Evolutionary conservation across 1,140 invertebrate genomes (phyloP).

Genomic region (Hetaerina americana): DNA sequence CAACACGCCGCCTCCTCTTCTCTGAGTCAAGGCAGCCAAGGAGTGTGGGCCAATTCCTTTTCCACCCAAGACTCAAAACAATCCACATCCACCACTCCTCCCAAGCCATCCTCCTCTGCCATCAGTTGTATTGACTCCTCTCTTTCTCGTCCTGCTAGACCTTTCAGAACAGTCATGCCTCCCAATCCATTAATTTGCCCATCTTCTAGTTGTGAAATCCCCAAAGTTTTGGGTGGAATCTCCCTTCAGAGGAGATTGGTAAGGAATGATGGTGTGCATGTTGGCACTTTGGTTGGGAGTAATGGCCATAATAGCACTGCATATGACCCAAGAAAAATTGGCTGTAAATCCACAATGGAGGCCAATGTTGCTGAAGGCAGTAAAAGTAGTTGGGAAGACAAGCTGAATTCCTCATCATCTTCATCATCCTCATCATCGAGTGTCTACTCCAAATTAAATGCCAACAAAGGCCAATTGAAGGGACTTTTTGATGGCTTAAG

Average conservation of each 20-base stretch:
- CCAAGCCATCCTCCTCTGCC: background rate
- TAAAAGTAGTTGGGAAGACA: background rate
- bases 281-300: background rate
- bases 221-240: background rate
- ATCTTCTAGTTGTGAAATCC: too few relatives aligned
- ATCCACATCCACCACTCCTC: background rate
- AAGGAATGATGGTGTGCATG: background rate
- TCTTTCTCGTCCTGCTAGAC: background rate
- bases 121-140: background rate
- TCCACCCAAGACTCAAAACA: background rate
- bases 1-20: too few relatives aligned
- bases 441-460: constrained; percentile 21
- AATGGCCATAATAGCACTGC: background rate
- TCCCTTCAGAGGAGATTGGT: background rate
- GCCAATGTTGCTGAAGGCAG: too few relatives aligned
- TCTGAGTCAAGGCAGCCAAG: background rate
- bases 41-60: background rate
- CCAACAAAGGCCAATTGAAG: constrained; percentile 49
- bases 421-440: constrained; percentile 20
- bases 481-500: constrained; percentile 73
- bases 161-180: background rate
- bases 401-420: background rate
- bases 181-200: background rate
- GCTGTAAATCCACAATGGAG: background rate
- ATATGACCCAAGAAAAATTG: background rate